Base-by-base conservation (phyloP, 2,113 vertebrate genomes). In the Sceloporus undulatus region DNA sequence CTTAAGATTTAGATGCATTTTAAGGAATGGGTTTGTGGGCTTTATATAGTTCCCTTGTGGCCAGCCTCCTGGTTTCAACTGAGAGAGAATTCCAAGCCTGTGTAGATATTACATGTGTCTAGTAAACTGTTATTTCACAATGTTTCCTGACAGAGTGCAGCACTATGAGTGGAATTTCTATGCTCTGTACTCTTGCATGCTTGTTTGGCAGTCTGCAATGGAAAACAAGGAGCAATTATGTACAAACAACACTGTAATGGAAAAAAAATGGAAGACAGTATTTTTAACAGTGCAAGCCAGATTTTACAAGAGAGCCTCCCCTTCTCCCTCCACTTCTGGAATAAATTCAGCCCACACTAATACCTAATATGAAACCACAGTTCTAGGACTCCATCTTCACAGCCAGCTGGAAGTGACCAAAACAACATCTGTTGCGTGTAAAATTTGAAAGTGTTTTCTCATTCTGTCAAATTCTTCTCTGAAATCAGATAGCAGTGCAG, bases 321-420 rank as follows among this genome's bases (percentile, higher is more conserved):
- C 89, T 83, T 86, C 84, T 81, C 83, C 34, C 88, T 89, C 78
- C 77, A 27, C 68, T 38, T 77, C 87, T 86, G 84, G 27, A 66
- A 85, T 80, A 94, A 94, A 91, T 87, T 77, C 91, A 95, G 93
- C 91, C 94, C 93, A 70, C 62, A 48, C 90, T 95, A 90, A 89
- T 94, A 93, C 93, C 93, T 89, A 94, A 93, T 89, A 91, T 0
- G 34, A 94, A 95, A 94, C 94, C 95, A 91, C 94, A 95, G 88
- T 82, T 92, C 91, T 93, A 91, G 90, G 85, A 73, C 90, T 94
- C 52, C 84, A 84, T 91, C 90, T 95, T 95, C 93, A 94, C 94
- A 94, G 95, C 95, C 95, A 96, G 90, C 91, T 95, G 92, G 92
- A 93, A 96, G 93, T 95, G 95, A 96, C 96, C 95, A 93, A 95